Base-by-base conservation (phyloP, 2,113 vertebrate genomes). In the Piprites chloris region DNA sequence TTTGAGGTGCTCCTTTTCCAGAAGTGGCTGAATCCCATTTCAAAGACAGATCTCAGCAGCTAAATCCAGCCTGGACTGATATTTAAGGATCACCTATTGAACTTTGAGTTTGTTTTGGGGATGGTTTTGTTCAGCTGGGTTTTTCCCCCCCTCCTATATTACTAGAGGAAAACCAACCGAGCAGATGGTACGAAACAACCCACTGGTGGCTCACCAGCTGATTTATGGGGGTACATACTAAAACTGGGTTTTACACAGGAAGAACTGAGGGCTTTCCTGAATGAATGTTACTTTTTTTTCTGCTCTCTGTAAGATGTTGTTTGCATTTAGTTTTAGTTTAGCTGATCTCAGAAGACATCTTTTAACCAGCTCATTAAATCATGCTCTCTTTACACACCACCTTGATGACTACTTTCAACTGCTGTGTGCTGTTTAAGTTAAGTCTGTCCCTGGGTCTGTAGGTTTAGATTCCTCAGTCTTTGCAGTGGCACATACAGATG, bases 401-500 rank as follows among this genome's bases (percentile, higher is more conserved):
- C 3, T 0, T 30, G 59, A 3, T 13, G 20, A 52, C 69, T 12
- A 20, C 53, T 37, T 53, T 17, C 6, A 66, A 28, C 9, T 22
- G 13, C 32, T 14, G 6, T 9, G 21, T 9, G 0, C 50, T 42
- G 33, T 9, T 75, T 14, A 7, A 21, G 10, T 41, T 41, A 9
- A 0, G 0, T 18, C 37, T 81, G n/a, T 12, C 35, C 14, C 66
- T 27, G 4, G 5, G 11, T 39, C 61, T 23, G 0, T 12, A 20
- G 55, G 35, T 39, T 13, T 53, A 7, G 59, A 7, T 39, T n/a
- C 52, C 33, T 89, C 35, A 7, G 0, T 42, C 42, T 75, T 76
- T 46, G 42, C 47, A 28, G 63, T 14, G 53, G 12, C 37, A 62
- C 41, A 0, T 5, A 26, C 52, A 61, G 85, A 5, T 1, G 20